These are phyloP conservation scores for Rotaria sp. DNA, from an alignment of 2,888 invertebrate genomes.

Conservation along the genomic window DNA sequence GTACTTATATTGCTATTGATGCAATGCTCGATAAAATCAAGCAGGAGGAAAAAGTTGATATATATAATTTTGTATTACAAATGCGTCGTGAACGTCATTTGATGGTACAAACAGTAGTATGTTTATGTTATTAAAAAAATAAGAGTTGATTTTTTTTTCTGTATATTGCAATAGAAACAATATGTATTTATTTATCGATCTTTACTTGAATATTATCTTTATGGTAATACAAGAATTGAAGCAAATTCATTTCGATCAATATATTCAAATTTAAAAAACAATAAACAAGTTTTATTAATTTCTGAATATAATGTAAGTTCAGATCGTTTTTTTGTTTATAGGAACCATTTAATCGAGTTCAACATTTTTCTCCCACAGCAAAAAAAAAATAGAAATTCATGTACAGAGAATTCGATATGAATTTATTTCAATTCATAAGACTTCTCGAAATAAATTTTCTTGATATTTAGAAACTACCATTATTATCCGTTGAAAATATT, in stretches of 20 bases:
- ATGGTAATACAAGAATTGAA: conserved; percentile 2
- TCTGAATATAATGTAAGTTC: conserved; percentile 8
- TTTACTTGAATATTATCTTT: conserved; percentile 4
- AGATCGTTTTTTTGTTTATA: too few relatives aligned
- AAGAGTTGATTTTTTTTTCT: neutral
- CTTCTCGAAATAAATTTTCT: neutral
- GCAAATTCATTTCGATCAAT: neutral
- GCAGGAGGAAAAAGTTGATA: neutral
- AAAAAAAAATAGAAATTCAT: too few relatives aligned
- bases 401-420: too few relatives aligned
- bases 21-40: neutral
- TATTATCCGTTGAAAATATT: neutral
- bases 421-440: too few relatives aligned
- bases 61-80: conserved; percentile 1
- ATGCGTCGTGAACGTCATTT: conserved; percentile 10
- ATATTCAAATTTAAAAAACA: neutral
- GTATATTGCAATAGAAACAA: neutral
- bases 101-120: conserved; percentile 18
- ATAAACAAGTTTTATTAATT: neutral
- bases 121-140: neutral
- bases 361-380: too few relatives aligned
- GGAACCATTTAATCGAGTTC: too few relatives aligned
- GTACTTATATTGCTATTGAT: conserved; percentile 17
- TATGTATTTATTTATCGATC: conserved; percentile 25
- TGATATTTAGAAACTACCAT: neutral